Evolutionary conservation across 2,113 vertebrate species (phyloP).

Genomic region (Centropristis striata): DNA sequence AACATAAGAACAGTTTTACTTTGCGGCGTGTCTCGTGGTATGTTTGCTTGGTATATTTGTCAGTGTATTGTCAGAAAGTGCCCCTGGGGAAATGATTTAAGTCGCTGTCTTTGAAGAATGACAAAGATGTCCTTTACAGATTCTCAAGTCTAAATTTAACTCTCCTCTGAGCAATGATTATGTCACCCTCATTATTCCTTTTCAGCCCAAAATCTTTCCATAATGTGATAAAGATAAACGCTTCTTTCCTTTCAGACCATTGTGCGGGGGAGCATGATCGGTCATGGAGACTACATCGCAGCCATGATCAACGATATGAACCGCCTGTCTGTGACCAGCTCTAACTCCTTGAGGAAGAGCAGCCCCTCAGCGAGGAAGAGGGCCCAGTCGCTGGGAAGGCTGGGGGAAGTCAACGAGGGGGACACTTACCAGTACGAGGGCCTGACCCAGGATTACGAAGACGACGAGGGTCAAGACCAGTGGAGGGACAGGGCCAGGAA

Average conservation of each 20-base stretch:
- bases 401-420: slow-evolving; percentile 91
- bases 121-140: slow-evolving; percentile 70
- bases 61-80: slow-evolving; percentile 43
- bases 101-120: slow-evolving; percentile 59
- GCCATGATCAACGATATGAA: slow-evolving; percentile 95
- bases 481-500: slow-evolving; percentile 89
- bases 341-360: slow-evolving; percentile 93
- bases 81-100: slow-evolving; percentile 54
- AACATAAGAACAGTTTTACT: slow-evolving; percentile 13
- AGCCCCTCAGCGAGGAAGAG: slow-evolving; percentile 92
- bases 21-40: slow-evolving; percentile 10
- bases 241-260: slow-evolving; percentile 88
- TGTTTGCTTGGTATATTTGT: slow-evolving; percentile 44
- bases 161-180: slow-evolving; percentile 65
- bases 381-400: slow-evolving; percentile 93
- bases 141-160: slow-evolving; percentile 76
- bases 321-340: slow-evolving; percentile 96
- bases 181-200: slow-evolving; percentile 63
- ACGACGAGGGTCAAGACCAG: slow-evolving; percentile 79
- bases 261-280: slow-evolving; percentile 93
- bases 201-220: slow-evolving; percentile 47
- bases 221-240: slow-evolving; percentile 58
- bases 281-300: slow-evolving; percentile 93
- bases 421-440: slow-evolving; percentile 93
- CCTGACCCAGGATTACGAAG: slow-evolving; percentile 85